Conservation (phyloP, 2,113 vertebrate genomes). For the Uria lomvia region DNA sequence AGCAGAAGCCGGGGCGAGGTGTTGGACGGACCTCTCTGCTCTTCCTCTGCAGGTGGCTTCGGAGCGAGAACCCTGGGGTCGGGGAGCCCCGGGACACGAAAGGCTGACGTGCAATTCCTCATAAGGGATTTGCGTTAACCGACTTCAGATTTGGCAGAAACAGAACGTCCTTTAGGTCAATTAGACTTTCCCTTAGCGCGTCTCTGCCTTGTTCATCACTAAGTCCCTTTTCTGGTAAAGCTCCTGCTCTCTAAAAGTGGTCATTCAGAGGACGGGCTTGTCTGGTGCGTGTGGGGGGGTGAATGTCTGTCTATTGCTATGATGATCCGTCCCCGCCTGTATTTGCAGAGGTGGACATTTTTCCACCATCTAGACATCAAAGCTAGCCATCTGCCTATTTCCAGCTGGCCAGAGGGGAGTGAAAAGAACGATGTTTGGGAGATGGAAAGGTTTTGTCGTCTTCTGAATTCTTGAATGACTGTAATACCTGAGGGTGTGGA, state of each 20-base stretch:
- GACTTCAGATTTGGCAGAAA: neutral
- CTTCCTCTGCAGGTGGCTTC: neutral
- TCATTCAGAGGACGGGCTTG: neutral
- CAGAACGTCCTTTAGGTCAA: neutral
- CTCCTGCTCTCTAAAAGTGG: neutral
- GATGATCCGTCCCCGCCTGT: neutral
- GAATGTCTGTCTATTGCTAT: neutral
- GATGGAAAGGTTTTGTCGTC: neutral
- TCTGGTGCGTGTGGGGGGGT: too few species aligned
- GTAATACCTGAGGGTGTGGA: neutral
- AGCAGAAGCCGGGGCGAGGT: neutral
- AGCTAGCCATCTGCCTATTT: neutral
- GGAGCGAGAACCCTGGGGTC: too few species aligned
- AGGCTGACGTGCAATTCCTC: fast-evolving
- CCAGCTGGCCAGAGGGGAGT: neutral
- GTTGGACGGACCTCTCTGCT: neutral
- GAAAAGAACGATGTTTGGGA: neutral
- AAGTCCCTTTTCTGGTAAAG: neutral
- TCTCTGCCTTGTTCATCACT: neutral
- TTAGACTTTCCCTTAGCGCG: neutral
- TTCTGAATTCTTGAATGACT: neutral
- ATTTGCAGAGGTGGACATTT: neutral
- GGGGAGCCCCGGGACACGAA: neutral
- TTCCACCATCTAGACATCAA: neutral
- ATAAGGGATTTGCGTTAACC: fast-evolving